Percentiles rank a stretch among this genome's conserved stretches.
phyloP scores from a whole-genome alignment of 2,888 invertebrate species.

The Calameuta pallipes region DNA sequence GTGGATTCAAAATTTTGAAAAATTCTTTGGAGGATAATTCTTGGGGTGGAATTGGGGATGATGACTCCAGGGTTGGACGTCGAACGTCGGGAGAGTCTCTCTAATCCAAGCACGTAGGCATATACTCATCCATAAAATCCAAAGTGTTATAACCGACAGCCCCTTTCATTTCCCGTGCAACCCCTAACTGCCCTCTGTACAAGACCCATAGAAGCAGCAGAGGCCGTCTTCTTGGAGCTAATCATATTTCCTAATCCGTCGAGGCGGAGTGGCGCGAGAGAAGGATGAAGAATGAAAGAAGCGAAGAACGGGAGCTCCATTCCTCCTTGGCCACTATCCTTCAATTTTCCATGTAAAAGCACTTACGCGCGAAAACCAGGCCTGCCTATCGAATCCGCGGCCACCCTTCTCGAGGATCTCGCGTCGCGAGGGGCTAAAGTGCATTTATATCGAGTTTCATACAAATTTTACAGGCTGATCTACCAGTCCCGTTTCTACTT shows the following conservation, averaged over 20 bases:
- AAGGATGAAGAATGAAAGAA: constrained; percentile 16
- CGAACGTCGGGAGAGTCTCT: constrained; percentile 23
- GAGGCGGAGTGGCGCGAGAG: constrained; percentile 42
- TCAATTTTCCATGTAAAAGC: constrained; percentile 64
- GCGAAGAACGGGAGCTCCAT: constrained; percentile 36
- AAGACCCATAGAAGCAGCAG: constrained; percentile 47
- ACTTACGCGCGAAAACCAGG: constrained; percentile 49
- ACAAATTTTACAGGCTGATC: constrained; percentile 36
- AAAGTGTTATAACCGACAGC: constrained; percentile 35
- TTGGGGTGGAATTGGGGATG: too few species aligned
- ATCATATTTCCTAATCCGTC: constrained; percentile 64
- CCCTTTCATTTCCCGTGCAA: constrained; percentile 26
- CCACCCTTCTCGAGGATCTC: too few species aligned
- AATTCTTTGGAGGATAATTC: too few species aligned
- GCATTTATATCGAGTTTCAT: constrained; percentile 58
- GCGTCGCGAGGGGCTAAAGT: constrained; percentile 39
- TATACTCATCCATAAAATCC: constrained; percentile 53
- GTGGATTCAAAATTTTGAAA: too few species aligned
- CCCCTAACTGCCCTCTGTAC: constrained; percentile 15
- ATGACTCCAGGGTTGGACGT: too few species aligned
- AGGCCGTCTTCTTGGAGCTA: constrained; percentile 48
- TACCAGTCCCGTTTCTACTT: too few species aligned
- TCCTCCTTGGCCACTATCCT: constrained; percentile 56
- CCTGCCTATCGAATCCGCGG: too few species aligned
- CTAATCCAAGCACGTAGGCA: constrained; percentile 44